Evolutionary conservation across 2,888 invertebrate species (phyloP).

Genomic region (Uropetala carovei): DNA sequence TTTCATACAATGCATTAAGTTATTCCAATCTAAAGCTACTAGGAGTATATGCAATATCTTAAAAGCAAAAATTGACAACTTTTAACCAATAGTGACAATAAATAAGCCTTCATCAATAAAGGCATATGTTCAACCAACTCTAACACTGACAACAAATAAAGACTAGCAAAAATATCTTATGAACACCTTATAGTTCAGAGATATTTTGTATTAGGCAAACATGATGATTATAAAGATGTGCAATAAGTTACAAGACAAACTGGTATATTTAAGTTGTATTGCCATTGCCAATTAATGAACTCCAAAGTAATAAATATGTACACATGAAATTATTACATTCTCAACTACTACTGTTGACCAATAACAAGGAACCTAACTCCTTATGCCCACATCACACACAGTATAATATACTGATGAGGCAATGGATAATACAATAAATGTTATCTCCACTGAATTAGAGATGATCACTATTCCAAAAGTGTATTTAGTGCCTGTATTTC

Average conservation of each 20-base stretch:
- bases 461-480: neutral
- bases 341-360: constrained; percentile 39
- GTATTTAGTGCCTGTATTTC: constrained; percentile 9
- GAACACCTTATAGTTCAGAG: constrained; percentile 61
- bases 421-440: neutral
- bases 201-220: constrained; percentile 36
- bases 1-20: constrained; percentile 30
- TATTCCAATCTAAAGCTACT: constrained; percentile 15
- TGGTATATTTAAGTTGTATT: constrained; percentile 42
- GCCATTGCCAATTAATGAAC: constrained; percentile 41
- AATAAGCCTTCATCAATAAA: constrained; percentile 52
- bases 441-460: neutral
- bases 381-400: neutral
- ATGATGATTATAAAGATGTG: constrained; percentile 32
- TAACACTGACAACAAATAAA: constrained; percentile 59
- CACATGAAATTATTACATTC: constrained; percentile 31
- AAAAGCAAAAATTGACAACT: constrained; percentile 54
- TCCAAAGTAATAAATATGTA: constrained; percentile 35
- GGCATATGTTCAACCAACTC: constrained; percentile 48
- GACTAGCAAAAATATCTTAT: constrained; percentile 62
- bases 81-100: constrained; percentile 57
- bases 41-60: constrained; percentile 47
- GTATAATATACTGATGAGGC: constrained; percentile 16
- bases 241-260: constrained; percentile 49
- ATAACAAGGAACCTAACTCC: constrained; percentile 41